Evolutionary conservation across 2,888 invertebrate species (phyloP), one percentile per base, ranked within the genome.

Genomic region (Melanophora roralis): DNA sequence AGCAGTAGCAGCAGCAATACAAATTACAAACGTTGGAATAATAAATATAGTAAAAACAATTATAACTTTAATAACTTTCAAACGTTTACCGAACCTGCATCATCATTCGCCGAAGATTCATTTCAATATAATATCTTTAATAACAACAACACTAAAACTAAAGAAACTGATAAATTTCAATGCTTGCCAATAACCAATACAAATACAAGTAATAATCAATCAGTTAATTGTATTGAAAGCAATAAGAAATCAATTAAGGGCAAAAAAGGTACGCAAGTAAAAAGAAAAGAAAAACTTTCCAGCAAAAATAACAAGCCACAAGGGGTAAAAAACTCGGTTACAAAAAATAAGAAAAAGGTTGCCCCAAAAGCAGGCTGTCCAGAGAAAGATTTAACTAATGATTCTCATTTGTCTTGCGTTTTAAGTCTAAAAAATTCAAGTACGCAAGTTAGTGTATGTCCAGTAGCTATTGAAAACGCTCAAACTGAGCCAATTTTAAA

Each of bases 31-130:
- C 49, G 34, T 12, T 64, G 69, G 64, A 69, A 49, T 49, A 11
- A n/a, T 2, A 62, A 51, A 53, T 36, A 2, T 21, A 34, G 38
- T 19, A 55, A 38, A 7, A 49, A 49, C 11, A 47, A 34, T 38
- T 64, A 64, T n/a, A 64, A 49, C 14, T 43, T 51, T 21, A 67
- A 74, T 14, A 62, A 60, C 34, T 21, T 14, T 2, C 55, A 59
- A 32, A 32, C 34, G 1, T 47, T 21, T 12, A 62, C 55, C n/a
- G 34, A 71, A 1, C 43, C 1, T 4, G 47, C 49, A 9, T 14
- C 64, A 11, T 38, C 76, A 47, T 76, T 55, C 43, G 57, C 62
- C 19, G 69, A 76, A 64, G 76, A 69, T 55, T 16, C 47, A 40
- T 69, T 69, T 76, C 40, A 57, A 11, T 71, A 16, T 19, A 57